A percentile compares a stretch with the other conserved stretches of the same genome.
phyloP scores from a whole-genome alignment of 1,140 invertebrate species.

The Onthophagus taurus region DNA sequence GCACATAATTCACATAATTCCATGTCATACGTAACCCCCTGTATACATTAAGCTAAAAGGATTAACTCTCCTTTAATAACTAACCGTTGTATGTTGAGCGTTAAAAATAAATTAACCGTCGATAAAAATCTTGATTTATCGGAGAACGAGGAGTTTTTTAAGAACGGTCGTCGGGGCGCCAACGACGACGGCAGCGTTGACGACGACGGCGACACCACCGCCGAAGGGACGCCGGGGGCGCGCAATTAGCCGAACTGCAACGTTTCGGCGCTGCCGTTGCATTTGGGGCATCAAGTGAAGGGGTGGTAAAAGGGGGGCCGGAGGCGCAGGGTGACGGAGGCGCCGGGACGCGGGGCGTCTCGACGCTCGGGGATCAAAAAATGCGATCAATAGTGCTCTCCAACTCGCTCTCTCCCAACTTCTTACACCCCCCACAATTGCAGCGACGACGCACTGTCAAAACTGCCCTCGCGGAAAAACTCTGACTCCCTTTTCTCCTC shows the following conservation, averaged over 20 bases:
- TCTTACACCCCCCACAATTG: conserved; percentile 40
- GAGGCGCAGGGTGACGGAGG: conserved; percentile 15
- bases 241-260: too few species aligned
- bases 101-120: too few species aligned
- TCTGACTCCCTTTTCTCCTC: too few species aligned
- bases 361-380: conserved; percentile 39
- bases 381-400: conserved; percentile 39
- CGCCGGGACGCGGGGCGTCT: conserved; percentile 22
- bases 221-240: neutral
- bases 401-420: too few species aligned
- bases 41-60: too few species aligned
- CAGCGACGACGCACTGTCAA: conserved; percentile 38
- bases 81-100: too few species aligned
- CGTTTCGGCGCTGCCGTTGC: conserved; percentile 6
- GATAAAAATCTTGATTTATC: too few species aligned
- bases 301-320: conserved; percentile 8
- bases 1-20: too few species aligned
- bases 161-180: neutral
- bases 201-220: conserved; percentile 1
- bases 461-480: conserved; percentile 25
- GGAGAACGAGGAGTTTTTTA: too few species aligned
- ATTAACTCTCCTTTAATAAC: too few species aligned
- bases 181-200: neutral
- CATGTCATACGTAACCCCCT: too few species aligned
- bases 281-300: conserved; percentile 6